Percentiles rank a stretch among this genome's conserved stretches.
phyloP scores from a whole-genome alignment of 2,888 invertebrate genomes.

The Parnassius smintheus region DNA sequence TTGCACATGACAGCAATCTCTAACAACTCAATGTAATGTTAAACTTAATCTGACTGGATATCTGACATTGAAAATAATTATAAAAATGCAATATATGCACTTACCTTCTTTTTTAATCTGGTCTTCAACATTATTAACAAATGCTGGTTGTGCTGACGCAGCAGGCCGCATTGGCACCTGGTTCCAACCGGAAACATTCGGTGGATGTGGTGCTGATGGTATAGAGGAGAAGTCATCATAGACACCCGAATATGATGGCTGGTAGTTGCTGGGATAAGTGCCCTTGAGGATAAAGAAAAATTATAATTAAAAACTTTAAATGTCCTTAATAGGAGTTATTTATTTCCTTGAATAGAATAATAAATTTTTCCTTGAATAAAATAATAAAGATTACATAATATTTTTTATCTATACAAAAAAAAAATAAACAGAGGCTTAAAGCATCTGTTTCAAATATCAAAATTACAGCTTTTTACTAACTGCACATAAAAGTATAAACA shows the following conservation, averaged over 20 bases:
- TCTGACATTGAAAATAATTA: not conserved
- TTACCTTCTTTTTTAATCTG: constrained; percentile 78
- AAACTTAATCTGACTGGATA: not conserved
- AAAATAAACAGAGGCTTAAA: no score
- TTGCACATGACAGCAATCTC: no score
- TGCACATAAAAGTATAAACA: no score
- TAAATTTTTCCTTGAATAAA: no score
- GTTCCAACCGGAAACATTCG: constrained; percentile 64
- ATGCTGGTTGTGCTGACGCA: constrained; percentile 42
- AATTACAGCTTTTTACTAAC: no score
- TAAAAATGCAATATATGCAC: constrained; percentile 13
- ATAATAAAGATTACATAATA: no score
- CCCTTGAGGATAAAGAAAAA: constrained; percentile 31
- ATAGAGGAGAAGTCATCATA: constrained; percentile 66
- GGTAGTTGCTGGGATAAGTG: constrained; percentile 50
- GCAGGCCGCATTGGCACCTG: constrained; percentile 67
- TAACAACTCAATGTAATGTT: not conserved
- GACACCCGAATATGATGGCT: constrained; percentile 56
- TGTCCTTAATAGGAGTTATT: no score
- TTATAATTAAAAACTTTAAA: not conserved
- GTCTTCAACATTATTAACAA: constrained; percentile 63
- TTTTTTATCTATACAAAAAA: no score
- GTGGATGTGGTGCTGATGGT: constrained; percentile 39
- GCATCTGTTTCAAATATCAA: no score
- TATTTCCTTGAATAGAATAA: no score